phyloP scores from a whole-genome alignment of 2,113 vertebrate genomes.

The Marmota flaviventris region DNA sequence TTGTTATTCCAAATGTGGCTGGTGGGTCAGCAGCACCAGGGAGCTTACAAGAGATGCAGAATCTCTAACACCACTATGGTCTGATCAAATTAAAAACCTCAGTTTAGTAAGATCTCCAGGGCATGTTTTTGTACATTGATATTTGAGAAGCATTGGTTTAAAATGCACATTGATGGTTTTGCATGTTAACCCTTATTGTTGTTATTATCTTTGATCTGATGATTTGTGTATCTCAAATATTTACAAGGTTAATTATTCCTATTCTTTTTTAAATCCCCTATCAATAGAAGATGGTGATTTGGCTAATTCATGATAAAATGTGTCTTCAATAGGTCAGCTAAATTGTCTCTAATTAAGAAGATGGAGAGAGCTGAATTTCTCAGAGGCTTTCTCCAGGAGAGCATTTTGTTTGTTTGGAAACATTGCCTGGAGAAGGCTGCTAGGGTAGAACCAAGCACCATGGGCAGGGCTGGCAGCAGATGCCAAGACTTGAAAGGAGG shows the following conservation, averaged over 20 bases:
- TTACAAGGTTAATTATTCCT: not conserved
- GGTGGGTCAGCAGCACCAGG: not conserved
- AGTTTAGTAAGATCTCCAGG: not conserved
- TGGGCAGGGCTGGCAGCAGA: not conserved
- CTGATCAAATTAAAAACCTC: not conserved
- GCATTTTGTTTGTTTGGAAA: not conserved
- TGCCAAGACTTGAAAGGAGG: not conserved
- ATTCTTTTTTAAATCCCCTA: not conserved
- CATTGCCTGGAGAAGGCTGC: not conserved
- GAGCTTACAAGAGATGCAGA: not conserved
- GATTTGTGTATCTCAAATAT: constrained; percentile 14
- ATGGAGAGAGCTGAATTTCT: not conserved
- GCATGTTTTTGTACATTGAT: not conserved
- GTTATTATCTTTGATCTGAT: not conserved
- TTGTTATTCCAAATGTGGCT: not conserved
- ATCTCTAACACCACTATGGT: not conserved
- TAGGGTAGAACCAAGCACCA: not conserved
- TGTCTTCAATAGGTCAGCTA: not conserved
- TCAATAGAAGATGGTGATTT: constrained; percentile 25
- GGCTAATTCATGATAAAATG: constrained; percentile 23
- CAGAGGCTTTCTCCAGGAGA: not conserved
- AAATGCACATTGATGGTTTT: not conserved
- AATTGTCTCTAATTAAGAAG: constrained; percentile 46
- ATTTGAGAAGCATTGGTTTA: not conserved
- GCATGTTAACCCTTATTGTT: not conserved